A percentile compares a stretch with the other conserved stretches of the same genome.
Evolutionary conservation across 2,113 vertebrate genomes (phyloP).

Genomic region (Hippopotamus amphibius): DNA sequence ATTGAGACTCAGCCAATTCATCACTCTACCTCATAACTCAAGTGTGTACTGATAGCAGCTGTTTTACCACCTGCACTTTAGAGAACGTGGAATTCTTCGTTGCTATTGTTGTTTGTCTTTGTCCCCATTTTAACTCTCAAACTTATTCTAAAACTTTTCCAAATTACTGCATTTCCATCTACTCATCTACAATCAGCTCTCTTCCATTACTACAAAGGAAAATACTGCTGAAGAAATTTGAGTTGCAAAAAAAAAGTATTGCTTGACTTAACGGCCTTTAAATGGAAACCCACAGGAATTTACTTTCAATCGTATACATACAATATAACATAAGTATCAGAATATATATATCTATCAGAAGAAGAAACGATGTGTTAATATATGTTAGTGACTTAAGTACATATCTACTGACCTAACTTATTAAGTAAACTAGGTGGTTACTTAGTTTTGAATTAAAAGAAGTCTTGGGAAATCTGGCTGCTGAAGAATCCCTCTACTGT

Average conservation of each 20-base stretch:
- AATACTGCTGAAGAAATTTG: background rate
- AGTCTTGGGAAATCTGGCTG: background rate
- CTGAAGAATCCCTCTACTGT: background rate
- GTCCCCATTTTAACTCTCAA: background rate
- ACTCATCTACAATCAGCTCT: background rate
- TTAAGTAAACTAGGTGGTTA: background rate
- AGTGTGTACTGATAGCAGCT: background rate
- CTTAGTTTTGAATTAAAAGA: conserved; percentile 31
- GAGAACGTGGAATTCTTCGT: background rate
- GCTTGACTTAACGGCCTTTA: background rate
- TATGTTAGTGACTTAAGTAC: background rate
- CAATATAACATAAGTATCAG: background rate
- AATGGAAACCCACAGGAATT: background rate
- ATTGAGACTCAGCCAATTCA: background rate
- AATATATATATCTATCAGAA: background rate
- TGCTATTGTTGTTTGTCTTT: background rate
- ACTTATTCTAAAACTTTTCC: background rate
- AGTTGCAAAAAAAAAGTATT: background rate
- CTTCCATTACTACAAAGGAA: background rate
- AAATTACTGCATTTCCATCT: background rate
- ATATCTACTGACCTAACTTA: background rate
- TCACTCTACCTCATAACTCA: background rate
- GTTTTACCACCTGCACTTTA: background rate
- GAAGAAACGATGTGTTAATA: background rate
- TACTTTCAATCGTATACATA: background rate